phyloP scores from a whole-genome alignment of 2,113 vertebrate genomes.

The Cyprinodon tularosa region DNA sequence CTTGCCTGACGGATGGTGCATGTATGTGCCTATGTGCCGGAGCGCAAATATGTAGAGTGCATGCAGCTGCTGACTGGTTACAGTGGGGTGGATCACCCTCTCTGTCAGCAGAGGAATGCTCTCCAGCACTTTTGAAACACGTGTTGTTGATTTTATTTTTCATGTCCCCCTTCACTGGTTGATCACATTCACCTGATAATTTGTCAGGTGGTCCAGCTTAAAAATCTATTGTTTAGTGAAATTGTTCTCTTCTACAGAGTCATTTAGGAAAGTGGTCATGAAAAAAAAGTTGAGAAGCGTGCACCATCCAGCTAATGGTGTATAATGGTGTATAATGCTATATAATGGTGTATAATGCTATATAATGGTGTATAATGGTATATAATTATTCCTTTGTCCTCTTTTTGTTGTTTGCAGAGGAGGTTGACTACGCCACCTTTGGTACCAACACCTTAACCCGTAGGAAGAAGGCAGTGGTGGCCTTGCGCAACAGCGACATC shows the following conservation, averaged over 20 bases:
- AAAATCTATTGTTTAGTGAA: neutral
- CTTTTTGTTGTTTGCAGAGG: conserved; percentile 82
- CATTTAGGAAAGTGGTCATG: too few species aligned
- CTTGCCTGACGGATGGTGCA: neutral
- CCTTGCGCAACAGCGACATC: conserved; percentile 89
- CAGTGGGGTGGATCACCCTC: conserved; percentile 43
- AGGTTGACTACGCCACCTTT: conserved; percentile 91
- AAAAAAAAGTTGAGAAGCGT: too few species aligned
- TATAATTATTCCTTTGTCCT: conserved; percentile 2
- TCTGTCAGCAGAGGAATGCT: conserved; percentile 55
- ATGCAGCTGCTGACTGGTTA: conserved; percentile 47
- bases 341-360: too few species aligned
- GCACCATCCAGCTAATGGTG: neutral
- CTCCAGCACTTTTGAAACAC: conserved; percentile 34
- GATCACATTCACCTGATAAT: neutral
- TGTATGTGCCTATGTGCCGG: conserved; percentile 19
- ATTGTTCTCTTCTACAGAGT: too few species aligned
- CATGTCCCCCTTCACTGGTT: conserved; percentile 5
- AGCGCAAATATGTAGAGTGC: conserved; percentile 12
- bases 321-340: too few species aligned
- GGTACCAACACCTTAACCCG: conserved; percentile 88
- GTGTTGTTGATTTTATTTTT: neutral
- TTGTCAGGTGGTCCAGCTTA: neutral
- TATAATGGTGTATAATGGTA: too few species aligned
- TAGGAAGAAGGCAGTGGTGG: conserved; percentile 89